Evolutionary conservation across 2,888 invertebrate species (phyloP).

Genomic region (Trilocha varians): DNA sequence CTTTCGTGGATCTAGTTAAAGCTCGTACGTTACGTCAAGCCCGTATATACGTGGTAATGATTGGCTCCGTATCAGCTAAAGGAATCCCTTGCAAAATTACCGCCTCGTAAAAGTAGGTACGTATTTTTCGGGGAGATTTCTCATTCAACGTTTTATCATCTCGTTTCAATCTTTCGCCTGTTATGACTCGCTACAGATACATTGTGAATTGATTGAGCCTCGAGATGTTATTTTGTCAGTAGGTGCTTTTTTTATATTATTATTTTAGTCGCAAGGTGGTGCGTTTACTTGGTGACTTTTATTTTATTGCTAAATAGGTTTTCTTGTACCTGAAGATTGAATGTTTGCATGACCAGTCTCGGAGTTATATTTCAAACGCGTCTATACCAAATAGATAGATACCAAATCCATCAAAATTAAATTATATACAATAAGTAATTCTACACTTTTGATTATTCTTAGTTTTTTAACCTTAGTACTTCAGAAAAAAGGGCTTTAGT

Average conservation of each 20-base stretch:
- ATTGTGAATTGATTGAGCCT: slow-evolving; percentile 45
- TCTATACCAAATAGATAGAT: too few species aligned
- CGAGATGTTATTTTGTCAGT: slow-evolving; percentile 40
- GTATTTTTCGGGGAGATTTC: slow-evolving; percentile 68
- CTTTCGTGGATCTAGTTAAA: slow-evolving; percentile 46
- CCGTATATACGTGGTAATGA: slow-evolving; percentile 41
- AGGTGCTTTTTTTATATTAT: slow-evolving; percentile 29
- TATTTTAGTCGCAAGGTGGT: too few species aligned
- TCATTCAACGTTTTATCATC: slow-evolving; percentile 56
- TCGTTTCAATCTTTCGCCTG: slow-evolving; percentile 66
- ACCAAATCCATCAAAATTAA: too few species aligned
- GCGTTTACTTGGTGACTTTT: too few species aligned
- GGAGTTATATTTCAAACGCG: too few species aligned
- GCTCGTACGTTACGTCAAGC: neutral
- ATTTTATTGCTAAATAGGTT: too few species aligned
- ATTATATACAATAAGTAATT: too few species aligned
- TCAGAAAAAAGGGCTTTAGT: too few species aligned
- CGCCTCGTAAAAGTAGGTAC: slow-evolving; percentile 58
- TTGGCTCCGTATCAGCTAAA: slow-evolving; percentile 56
- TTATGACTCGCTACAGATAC: slow-evolving; percentile 55
- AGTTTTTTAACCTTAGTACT: too few species aligned
- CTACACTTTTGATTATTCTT: too few species aligned
- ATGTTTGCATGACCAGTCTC: too few species aligned
- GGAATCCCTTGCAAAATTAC: slow-evolving; percentile 68
- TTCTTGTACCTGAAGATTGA: too few species aligned